Evolutionary conservation across 2,113 vertebrate species (phyloP).

Genomic region (Glaucomys volans): DNA sequence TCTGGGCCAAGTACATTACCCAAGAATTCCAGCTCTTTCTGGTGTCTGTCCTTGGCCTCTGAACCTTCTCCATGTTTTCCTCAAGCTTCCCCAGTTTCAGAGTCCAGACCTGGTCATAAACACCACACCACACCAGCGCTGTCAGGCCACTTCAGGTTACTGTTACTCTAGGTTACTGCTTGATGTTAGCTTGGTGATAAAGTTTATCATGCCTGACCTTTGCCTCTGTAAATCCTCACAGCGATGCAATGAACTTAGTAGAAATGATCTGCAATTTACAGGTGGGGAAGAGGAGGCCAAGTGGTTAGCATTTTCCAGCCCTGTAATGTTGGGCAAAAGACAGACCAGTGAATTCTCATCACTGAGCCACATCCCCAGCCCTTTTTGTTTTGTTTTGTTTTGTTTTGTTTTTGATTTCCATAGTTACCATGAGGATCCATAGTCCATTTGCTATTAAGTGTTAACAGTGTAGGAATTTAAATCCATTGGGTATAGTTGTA

Average conservation of each 20-base stretch:
- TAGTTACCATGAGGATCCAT: not conserved
- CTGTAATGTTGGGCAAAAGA: not conserved
- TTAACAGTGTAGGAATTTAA: not conserved
- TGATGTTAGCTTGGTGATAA: not conserved
- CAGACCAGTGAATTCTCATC: not conserved
- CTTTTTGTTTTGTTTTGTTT: not conserved
- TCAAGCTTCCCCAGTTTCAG: not conserved
- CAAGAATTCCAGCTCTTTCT: not conserved
- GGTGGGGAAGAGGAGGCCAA: not conserved
- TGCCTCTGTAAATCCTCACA: not conserved
- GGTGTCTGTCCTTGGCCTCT: not conserved
- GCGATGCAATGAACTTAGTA: not conserved
- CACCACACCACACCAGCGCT: not conserved
- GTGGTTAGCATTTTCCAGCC: not conserved
- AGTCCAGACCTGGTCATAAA: not conserved
- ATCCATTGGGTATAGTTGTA: not conserved
- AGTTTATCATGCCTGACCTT: not conserved
- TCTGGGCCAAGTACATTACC: not conserved
- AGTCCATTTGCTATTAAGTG: not conserved
- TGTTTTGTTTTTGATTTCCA: not conserved
- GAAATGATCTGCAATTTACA: not conserved
- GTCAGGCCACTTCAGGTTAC: not conserved
- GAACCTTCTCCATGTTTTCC: not conserved
- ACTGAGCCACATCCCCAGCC: not conserved
- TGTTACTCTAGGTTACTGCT: not conserved